Evolutionary conservation across 2,888 invertebrate species (phyloP), one percentile per base, ranked within the genome.

Genomic region (Tolmerus cingulatus): DNA sequence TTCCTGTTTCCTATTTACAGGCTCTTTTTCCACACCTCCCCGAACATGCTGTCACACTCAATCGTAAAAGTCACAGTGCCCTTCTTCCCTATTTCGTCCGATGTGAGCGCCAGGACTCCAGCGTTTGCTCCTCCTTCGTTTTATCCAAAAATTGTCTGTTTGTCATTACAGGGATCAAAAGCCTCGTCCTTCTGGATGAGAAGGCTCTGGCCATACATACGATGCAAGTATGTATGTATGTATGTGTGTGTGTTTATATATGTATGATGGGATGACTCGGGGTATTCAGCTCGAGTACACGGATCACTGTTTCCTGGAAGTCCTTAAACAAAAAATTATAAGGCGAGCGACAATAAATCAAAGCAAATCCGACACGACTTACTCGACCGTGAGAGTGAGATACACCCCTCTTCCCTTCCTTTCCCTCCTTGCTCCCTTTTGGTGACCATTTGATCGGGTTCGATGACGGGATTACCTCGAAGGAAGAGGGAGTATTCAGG

Each of bases 121-220:
- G 14, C 43, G 19, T 55, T 55, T 30, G 55, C 16, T 55, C 27
- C 19, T 46, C 30, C 14, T 46, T 51, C 19, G 19, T n/a, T 51
- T 81, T 81, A 81, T 81, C 81, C 81, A 55, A 19, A 81, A n/a
- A 81, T 81, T 81, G 46, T 30, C 55, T 57, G 51, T 81, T 78
- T 55, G 51, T 81, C 55, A 16, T 81, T 34, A 16, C 16, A 51
- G 12, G 81, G 57, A 81, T 81, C 81, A 81, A 81, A 51, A 55
- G 34, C 19, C 81, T 81, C 81, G 8, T 34, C 30, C 34, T 16
- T 16, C 46, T n/a, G 55, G 34, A 55, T 81, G 55, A 34, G 66
- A 27, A 12, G 34, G 34, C 34, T 81, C 43, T 46, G 43, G 43
- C 16, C 9, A 40, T 40, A 40, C 34, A 34, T 43, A 12, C 12